A percentile compares a stretch with the other conserved stretches of the same genome.
phyloP scores from a whole-genome alignment of 2,888 invertebrate species.

The Clistopyga incitator region DNA sequence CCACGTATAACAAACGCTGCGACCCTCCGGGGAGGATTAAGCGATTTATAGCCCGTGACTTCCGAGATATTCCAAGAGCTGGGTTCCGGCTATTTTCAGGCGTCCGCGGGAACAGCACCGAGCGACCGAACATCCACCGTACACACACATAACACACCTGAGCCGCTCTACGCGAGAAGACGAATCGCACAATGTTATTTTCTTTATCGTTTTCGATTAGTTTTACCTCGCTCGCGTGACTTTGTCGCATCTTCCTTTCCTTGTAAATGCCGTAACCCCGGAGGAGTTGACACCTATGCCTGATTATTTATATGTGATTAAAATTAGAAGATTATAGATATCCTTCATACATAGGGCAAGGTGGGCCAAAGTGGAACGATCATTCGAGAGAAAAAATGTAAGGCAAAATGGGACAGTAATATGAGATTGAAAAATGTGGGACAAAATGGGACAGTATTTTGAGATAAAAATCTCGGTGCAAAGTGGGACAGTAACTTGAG shows the following conservation, averaged over 20 bases:
- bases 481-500: too few relatives aligned
- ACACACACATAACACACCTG: slow-evolving; percentile 13
- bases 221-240: slow-evolving; percentile 1
- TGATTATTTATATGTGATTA: background rate
- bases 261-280: background rate
- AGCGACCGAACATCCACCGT: too few relatives aligned
- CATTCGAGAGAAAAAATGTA: too few relatives aligned
- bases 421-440: too few relatives aligned
- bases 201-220: slow-evolving; percentile 16
- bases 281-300: background rate
- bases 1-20: slow-evolving; percentile 39
- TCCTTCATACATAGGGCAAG: too few relatives aligned
- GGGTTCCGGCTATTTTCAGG: slow-evolving; percentile 29
- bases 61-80: slow-evolving; percentile 31
- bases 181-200: slow-evolving; percentile 18
- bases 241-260: background rate
- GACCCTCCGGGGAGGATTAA: slow-evolving; percentile 35
- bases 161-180: background rate
- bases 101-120: background rate
- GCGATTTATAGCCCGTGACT: slow-evolving; percentile 38
- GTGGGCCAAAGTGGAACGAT: too few relatives aligned
- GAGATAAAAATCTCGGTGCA: too few relatives aligned
- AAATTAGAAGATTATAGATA: too few relatives aligned
- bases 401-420: too few relatives aligned
- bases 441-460: too few relatives aligned